Conservation (phyloP, 2,113 vertebrate genomes). For the Zapornia atra region DNA sequence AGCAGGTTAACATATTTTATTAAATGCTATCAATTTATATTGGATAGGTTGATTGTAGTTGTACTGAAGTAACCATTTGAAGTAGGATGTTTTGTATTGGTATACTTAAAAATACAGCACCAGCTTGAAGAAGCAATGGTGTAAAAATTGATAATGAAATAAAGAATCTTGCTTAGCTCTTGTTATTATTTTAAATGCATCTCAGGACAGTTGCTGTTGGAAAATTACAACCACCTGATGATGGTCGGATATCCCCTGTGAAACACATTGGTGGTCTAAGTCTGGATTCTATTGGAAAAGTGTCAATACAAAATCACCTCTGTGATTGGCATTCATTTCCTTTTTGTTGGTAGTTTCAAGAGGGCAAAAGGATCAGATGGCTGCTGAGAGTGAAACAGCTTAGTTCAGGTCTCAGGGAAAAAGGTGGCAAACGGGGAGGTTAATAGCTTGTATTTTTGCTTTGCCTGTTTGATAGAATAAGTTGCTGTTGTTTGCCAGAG, state of each 20-base stretch:
- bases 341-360: background rate
- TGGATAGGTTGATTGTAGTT: background rate
- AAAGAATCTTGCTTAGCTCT: background rate
- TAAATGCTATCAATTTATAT: background rate
- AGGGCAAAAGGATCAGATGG: background rate
- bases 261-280: background rate
- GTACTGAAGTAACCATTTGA: background rate
- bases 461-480: background rate
- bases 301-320: constrained; percentile 15
- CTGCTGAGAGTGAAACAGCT: background rate
- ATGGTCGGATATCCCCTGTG: background rate
- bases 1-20: constrained; percentile 9
- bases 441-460: background rate
- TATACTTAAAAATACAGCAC: background rate
- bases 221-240: constrained; percentile 5
- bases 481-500: background rate
- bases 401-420: background rate
- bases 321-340: constrained; percentile 31
- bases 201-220: background rate
- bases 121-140: background rate
- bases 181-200: background rate
- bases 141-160: background rate
- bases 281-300: constrained; percentile 29
- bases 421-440: background rate
- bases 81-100: background rate